A percentile compares a stretch with the other conserved stretches of the same genome.
Evolutionary conservation across 2,113 vertebrate species (phyloP).

Genomic region (Euleptes europaea): DNA sequence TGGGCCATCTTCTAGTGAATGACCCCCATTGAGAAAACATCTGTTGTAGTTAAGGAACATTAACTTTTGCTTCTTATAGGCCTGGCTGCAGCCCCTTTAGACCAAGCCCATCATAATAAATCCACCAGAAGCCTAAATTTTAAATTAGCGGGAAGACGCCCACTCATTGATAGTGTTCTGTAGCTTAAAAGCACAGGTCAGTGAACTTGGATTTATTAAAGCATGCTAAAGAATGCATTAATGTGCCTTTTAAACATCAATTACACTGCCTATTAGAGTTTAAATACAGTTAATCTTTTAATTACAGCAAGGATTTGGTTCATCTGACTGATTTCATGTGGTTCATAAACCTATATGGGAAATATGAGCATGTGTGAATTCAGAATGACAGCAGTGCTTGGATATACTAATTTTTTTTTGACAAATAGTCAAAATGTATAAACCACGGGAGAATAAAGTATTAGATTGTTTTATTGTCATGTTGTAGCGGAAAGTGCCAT

Average conservation of each 20-base stretch:
- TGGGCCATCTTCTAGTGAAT: too few species aligned
- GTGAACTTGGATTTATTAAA: slow-evolving; percentile 19
- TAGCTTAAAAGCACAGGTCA: slow-evolving; percentile 7
- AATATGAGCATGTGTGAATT: background rate
- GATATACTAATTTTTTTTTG: background rate
- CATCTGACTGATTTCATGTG: background rate
- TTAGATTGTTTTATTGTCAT: background rate
- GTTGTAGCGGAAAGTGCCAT: background rate
- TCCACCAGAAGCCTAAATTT: background rate
- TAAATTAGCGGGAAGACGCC: background rate
- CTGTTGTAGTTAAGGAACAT: too few species aligned
- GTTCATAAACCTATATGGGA: background rate
- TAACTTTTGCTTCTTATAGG: too few species aligned
- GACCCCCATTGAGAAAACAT: too few species aligned
- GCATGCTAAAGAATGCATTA: slow-evolving; percentile 1
- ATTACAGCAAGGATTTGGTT: background rate
- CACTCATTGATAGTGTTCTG: background rate
- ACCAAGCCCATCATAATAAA: background rate
- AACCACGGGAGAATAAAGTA: background rate
- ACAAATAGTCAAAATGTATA: background rate
- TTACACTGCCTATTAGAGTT: background rate
- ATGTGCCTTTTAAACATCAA: slow-evolving; percentile 4
- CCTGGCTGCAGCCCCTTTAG: too few species aligned
- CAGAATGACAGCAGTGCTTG: background rate
- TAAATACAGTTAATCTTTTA: slow-evolving; percentile 7